Base-by-base conservation (phyloP, 2,113 vertebrate species). In the Carassius carassius region DNA sequence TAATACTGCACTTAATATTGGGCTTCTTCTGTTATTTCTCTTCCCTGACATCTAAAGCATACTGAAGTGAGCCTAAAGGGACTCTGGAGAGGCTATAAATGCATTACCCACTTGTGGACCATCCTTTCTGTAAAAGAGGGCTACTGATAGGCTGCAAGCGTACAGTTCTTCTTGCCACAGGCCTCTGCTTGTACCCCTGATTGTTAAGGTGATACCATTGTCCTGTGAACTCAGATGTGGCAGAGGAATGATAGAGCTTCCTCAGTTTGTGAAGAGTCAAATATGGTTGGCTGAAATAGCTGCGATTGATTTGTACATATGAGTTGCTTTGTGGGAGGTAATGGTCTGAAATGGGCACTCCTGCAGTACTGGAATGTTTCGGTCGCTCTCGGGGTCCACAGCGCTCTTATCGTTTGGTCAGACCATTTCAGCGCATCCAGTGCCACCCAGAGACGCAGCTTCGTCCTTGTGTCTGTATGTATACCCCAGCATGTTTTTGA, bases 391-490 rank as follows among this genome's bases (percentile, higher is more conserved):
- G 92, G 91, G 92, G 85, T 86, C 74, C 73, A 77, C 86, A 84
- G 69, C 89, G 88, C 90, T 91, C 90, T 87, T 89, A 87, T 67
- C 86, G 86, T 83, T 88, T 91, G 81, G 41, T 79, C 81, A 94
- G 91, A 86, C 90, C 92, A 51, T 89, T 95, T 90, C 94, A 89
- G 60, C 94, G 92, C 86, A 90, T 95, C 89, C 92, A 92, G 84
- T 96, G 95, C 91, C 88, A 93, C 83, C 96, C 96, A 67, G 95
- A 95, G 89, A 91, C 90, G 32, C 89, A 92, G 17, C 93, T 92
- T 37, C 90, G 67, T 69, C 84, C 78, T 60, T 89, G 85, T 87
- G 86, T 54, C 74, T 94, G 95, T 96, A 95, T 84, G 95, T 96
- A 95, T 91, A 85, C 70, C 81, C 81, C 63, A 10, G 14, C 4